These are phyloP conservation scores for Cheilosia grossa DNA, from an alignment of 2,888 invertebrate genomes.

Conservation along the genomic window DNA sequence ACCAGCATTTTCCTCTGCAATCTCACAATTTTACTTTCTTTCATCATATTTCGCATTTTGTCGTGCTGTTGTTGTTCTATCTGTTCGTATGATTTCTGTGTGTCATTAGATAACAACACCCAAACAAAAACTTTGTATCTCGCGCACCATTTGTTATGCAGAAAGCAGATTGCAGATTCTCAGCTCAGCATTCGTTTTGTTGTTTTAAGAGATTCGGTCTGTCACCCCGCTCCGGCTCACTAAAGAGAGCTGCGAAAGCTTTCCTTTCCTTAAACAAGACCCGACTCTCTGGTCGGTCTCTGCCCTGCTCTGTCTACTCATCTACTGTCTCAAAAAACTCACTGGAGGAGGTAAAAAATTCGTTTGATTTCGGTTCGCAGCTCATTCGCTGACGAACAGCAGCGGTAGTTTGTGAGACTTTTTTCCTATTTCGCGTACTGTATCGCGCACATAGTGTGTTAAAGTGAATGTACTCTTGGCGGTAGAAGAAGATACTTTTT, in stretches of 20 bases:
- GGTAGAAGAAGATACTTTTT: constrained; percentile 56
- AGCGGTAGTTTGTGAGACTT: constrained; percentile 62
- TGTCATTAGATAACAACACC: constrained; percentile 69
- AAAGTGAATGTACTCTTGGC: constrained; percentile 73
- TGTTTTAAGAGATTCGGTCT: constrained; percentile 65
- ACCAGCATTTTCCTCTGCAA: constrained; percentile 30
- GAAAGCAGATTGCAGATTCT: too few relatives aligned
- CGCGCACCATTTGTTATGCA: constrained; percentile 18
- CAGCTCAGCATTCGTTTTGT: constrained; percentile 37
- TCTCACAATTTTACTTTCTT: constrained; percentile 56
- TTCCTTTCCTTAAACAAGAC: background rate
- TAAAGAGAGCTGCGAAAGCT: constrained; percentile 29
- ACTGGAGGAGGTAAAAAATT: constrained; percentile 55
- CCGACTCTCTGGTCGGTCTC: background rate
- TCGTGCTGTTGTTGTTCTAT: background rate
- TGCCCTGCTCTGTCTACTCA: background rate
- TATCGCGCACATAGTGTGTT: constrained; percentile 17
- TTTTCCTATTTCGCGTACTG: constrained; percentile 52
- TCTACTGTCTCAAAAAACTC: background rate
- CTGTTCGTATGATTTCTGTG: constrained; percentile 2
- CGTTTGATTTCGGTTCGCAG: constrained; percentile 56
- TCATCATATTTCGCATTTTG: constrained; percentile 67
- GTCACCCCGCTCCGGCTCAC: constrained; percentile 49
- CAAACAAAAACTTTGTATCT: constrained; percentile 43
- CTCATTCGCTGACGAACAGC: constrained; percentile 74